phyloP scores from a whole-genome alignment of 2,113 vertebrate genomes.

The Parus major region DNA sequence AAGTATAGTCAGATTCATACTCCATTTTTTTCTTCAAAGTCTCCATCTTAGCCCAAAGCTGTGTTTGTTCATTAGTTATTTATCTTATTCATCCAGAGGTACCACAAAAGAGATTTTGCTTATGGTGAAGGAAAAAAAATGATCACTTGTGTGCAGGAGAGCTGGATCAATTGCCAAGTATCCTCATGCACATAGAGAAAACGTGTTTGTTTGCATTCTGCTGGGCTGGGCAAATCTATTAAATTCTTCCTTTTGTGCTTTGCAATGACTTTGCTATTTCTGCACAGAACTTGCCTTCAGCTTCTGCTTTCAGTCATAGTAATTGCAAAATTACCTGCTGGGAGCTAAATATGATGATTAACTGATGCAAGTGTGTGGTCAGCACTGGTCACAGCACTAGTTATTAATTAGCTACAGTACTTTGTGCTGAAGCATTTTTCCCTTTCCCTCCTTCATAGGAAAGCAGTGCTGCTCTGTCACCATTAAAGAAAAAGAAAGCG shows the following conservation, averaged over 20 bases:
- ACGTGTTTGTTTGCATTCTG: neutral
- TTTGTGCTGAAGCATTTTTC: neutral
- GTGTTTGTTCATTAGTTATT: neutral
- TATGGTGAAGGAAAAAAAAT: neutral
- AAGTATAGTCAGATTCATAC: neutral
- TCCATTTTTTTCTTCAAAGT: neutral
- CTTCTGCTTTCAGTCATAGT: neutral
- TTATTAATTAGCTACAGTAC: neutral
- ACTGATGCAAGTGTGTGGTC: neutral
- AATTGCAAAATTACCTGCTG: neutral
- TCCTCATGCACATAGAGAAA: neutral
- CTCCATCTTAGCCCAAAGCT: neutral
- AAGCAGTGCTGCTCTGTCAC: neutral
- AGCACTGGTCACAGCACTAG: neutral
- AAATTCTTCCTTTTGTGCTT: neutral
- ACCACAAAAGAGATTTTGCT: neutral
- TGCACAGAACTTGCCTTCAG: neutral
- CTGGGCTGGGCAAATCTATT: neutral
- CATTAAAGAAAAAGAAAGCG: conserved; percentile 52
- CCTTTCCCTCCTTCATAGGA: conserved; percentile 38
- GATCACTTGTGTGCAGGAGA: neutral
- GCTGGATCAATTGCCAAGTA: neutral
- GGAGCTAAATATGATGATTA: neutral
- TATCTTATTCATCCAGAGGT: neutral
- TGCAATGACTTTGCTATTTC: neutral